A percentile compares a stretch with the other conserved stretches of the same genome.
Conservation (phyloP, 2,113 vertebrate genomes). For the Rutilus rutilus region DNA sequence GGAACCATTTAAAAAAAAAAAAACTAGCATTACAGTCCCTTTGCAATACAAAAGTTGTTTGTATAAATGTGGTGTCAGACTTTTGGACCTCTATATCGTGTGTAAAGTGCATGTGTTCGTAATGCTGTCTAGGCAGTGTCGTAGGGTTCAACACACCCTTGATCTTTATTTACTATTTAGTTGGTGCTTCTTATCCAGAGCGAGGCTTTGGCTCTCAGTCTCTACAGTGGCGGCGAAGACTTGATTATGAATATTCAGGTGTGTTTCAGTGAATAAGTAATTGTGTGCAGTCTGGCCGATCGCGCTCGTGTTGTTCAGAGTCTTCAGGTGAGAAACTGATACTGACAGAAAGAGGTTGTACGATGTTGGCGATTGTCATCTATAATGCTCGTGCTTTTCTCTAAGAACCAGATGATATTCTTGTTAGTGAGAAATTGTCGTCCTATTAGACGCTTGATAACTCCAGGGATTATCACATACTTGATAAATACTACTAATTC, state of each 20-base stretch:
- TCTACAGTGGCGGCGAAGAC: neutral
- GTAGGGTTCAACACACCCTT: neutral
- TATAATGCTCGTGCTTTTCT: neutral
- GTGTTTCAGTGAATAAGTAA: neutral
- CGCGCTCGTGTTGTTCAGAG: neutral
- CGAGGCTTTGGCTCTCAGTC: neutral
- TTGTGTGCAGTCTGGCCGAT: neutral
- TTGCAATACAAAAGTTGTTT: neutral
- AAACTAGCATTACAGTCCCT: neutral
- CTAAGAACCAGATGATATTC: neutral
- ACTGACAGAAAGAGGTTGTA: neutral
- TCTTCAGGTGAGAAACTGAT: neutral
- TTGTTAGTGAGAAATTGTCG: neutral
- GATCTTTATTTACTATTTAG: neutral
- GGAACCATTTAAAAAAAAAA: neutral
- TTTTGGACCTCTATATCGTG: neutral
- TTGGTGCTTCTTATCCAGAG: neutral
- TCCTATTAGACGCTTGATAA: neutral
- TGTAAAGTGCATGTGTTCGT: neutral
- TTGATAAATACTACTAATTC: neutral
- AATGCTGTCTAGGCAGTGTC: neutral
- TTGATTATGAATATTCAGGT: neutral
- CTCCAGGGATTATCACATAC: neutral
- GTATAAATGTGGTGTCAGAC: neutral
- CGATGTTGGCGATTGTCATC: neutral